phyloP scores from a whole-genome alignment of 2,113 vertebrate species.

The Atherinomorus stipes region DNA sequence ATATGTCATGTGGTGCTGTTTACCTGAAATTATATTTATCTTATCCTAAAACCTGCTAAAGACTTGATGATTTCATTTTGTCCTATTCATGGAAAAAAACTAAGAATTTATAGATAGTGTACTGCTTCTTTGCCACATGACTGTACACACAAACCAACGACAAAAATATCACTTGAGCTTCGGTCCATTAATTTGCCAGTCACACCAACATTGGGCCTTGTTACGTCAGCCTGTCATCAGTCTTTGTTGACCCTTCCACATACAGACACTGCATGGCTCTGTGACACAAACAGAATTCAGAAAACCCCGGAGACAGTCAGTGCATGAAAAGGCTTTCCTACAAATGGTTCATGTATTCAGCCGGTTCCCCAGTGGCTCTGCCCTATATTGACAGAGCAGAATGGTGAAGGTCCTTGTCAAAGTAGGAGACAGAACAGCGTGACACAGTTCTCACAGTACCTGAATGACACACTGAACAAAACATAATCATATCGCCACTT shows the following conservation, averaged over 20 bases:
- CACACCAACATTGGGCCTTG: conserved; percentile 28
- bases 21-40: too few species aligned
- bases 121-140: neutral
- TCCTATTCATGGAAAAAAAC: too few species aligned
- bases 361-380: conserved; percentile 56
- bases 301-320: conserved; percentile 59
- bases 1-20: too few species aligned
- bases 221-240: conserved; percentile 67
- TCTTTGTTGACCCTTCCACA: conserved; percentile 51
- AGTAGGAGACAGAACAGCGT: conserved; percentile 56
- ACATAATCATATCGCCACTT: conserved; percentile 1
- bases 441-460: conserved; percentile 78
- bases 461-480: conserved; percentile 51
- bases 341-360: conserved; percentile 68
- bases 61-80: too few species aligned
- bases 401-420: conserved; percentile 64
- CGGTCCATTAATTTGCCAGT: conserved; percentile 49
- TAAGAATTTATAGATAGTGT: too few species aligned
- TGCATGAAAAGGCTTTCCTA: conserved; percentile 70
- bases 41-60: too few species aligned
- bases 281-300: conserved; percentile 69
- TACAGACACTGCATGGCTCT: conserved; percentile 23
- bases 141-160: neutral
- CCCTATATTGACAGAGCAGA: conserved; percentile 74
- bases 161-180: conserved; percentile 24